Conservation (phyloP, 2,888 invertebrate species). For the Cetonia aurata region DNA sequence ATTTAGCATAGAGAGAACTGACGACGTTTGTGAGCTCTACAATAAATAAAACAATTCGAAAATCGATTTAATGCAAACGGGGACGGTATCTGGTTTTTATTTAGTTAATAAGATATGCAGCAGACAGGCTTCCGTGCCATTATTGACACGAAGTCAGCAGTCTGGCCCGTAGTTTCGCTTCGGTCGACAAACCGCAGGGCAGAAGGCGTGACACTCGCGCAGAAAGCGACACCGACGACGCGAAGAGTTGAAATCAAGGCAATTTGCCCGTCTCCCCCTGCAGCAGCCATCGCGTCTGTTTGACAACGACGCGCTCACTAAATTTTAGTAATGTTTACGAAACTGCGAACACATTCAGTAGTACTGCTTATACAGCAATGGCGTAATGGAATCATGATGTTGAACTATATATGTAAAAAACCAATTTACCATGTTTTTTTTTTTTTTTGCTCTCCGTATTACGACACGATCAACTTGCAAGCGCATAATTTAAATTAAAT, state of each 20-base stretch:
- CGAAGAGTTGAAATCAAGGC: constrained; percentile 52
- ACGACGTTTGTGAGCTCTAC: no score
- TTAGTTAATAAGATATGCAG: constrained; percentile 32
- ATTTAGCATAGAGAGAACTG: no score
- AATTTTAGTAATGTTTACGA: constrained; percentile 24
- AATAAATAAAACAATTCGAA: no score
- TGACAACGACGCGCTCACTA: constrained; percentile 35
- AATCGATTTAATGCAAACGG: neutral
- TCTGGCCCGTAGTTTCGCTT: constrained; percentile 51
- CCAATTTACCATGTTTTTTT: neutral
- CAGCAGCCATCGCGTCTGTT: constrained; percentile 34
- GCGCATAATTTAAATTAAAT: constrained; percentile 3
- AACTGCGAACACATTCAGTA: neutral
- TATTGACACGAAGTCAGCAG: constrained; percentile 52
- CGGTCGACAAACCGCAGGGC: constrained; percentile 53
- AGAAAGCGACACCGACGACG: constrained; percentile 50
- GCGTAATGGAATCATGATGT: no score
- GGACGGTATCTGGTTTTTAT: constrained; percentile 13
- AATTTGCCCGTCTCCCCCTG: constrained; percentile 44
- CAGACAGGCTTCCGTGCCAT: constrained; percentile 42
- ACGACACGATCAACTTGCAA: no score
- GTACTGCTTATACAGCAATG: no score
- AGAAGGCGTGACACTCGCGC: constrained; percentile 49
- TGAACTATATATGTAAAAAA: no score
- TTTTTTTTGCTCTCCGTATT: no score